These are phyloP conservation scores for Orientallactaga bullata DNA, from an alignment of 2,113 vertebrate species.

Conservation along the genomic window DNA sequence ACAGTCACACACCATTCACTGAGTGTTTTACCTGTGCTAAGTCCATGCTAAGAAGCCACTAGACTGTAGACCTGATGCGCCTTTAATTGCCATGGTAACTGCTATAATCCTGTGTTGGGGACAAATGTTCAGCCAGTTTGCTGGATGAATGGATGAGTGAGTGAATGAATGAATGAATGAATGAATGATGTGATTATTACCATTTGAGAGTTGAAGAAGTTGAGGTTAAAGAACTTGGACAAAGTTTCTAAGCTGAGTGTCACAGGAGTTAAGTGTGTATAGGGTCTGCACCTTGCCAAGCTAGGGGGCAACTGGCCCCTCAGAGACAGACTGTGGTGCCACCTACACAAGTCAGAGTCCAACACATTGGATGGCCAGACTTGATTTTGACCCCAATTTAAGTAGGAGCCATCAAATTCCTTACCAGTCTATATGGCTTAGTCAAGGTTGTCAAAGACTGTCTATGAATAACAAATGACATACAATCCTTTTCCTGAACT, in stretches of 20 bases:
- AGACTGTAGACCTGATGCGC: background rate
- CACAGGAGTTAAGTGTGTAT: background rate
- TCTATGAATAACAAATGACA: constrained; percentile 33
- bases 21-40: background rate
- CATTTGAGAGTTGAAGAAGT: background rate
- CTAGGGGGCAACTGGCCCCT: background rate
- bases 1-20: background rate
- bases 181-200: background rate
- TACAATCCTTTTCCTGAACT: constrained; percentile 87
- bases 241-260: background rate
- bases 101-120: background rate
- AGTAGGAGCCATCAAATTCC: background rate
- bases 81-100: background rate
- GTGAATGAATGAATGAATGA: constrained; percentile 2
- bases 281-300: too few species aligned
- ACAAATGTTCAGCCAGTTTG: background rate
- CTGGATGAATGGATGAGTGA: constrained; percentile 12
- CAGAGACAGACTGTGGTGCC: fast-evolving
- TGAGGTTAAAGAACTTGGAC: background rate
- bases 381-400: background rate
- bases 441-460: background rate
- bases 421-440: background rate
- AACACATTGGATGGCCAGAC: background rate
- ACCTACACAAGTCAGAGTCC: background rate
- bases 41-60: background rate